Evolutionary conservation across 2,797 vertebrate species (phyloP), one percentile per base, ranked within the genome.

Genomic region (Pipistrellus nathusii): DNA sequence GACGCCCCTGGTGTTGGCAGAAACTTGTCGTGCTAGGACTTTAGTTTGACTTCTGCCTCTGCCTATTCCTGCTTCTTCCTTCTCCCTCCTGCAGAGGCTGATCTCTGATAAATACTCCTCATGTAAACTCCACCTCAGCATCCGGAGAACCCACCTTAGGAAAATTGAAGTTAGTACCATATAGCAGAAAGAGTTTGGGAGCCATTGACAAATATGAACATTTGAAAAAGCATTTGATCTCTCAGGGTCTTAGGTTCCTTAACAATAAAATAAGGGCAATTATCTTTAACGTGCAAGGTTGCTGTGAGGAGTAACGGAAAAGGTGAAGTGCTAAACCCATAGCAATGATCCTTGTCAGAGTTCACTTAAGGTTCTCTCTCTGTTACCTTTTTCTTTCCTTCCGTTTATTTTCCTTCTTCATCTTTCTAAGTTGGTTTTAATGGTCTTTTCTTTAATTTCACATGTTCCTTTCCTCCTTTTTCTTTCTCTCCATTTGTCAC

Each of bases 161-260:
- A 93, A 89, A 75, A 83, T 0, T 83, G 25, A 64, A 57, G 27
- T 84, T 57, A 87, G 10, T 85, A 85, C 73, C n/a, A 32, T 35
- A 6, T 10, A 46, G 62, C 44, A 88, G 46, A 66, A 83, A 75
- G 48, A 85, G 13, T 91, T 91, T 68, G 15, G 30, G 13, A 21
- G 12, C 27, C 10, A n/a, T 14, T 87, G 35, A 80, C n/a, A 93
- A 87, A 18, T 69, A 14, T 48, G 48, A 68, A 81, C 64, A 44
- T 32, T 41, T 77, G 35, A 64, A 75, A 85, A 93, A 72, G 35
- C 9, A 84, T 73, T 95, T 85, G 30, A 84, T 73, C 13, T 93
- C 17, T 75, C 15, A 92, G 14, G 3, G 20, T 91, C 23, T 89
- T 73, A 69, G n/a, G 62, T 93, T 95, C 35, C 46, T 12, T 66